Evolutionary conservation across 2,888 invertebrate genomes (phyloP).

Genomic region (Apamea anceps): DNA sequence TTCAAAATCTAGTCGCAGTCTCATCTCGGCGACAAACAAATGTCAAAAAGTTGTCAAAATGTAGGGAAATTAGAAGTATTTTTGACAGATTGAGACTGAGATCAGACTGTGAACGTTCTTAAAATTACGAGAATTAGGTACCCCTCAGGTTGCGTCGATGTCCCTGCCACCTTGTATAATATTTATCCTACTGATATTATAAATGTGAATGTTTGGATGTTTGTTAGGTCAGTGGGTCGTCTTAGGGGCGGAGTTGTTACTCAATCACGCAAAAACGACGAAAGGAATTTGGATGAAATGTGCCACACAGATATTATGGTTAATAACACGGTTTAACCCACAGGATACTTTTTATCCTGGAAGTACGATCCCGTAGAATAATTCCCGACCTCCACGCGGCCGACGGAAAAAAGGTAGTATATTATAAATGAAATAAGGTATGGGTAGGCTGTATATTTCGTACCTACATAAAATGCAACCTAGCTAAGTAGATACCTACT

Average conservation of each 20-base stretch:
- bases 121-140: too few species aligned
- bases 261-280: not conserved
- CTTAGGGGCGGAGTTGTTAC: not conserved
- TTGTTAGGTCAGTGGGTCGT: too few species aligned
- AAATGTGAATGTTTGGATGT: not conserved
- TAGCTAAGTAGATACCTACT: not conserved
- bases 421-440: not conserved
- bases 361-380: not conserved
- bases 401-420: not conserved
- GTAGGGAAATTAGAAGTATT: too few species aligned
- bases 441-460: not conserved
- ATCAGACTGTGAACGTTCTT: too few species aligned
- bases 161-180: too few species aligned
- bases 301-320: not conserved
- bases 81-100: too few species aligned
- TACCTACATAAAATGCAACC: slow-evolving; percentile 1
- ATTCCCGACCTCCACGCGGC: not conserved
- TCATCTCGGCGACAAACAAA: too few species aligned
- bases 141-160: too few species aligned
- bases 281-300: not conserved
- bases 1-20: too few species aligned
- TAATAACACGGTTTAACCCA: too few species aligned
- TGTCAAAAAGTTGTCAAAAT: too few species aligned
- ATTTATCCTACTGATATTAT: not conserved
- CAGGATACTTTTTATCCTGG: not conserved